phyloP scores from a whole-genome alignment of 2,797 vertebrate genomes.

The Ispidina picta region DNA sequence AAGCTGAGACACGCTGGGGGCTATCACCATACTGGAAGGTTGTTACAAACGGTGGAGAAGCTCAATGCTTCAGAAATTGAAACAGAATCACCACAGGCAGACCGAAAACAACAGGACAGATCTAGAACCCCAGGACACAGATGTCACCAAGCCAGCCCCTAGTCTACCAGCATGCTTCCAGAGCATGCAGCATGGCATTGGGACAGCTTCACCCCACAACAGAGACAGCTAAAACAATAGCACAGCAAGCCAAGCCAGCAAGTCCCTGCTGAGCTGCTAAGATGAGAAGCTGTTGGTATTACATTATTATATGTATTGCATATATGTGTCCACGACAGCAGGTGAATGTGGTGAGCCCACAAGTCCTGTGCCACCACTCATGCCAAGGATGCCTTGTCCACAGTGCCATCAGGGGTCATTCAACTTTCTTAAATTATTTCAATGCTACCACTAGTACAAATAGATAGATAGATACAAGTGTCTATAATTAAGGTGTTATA shows the following conservation, averaged over 20 bases:
- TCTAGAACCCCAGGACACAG: rapidly evolving
- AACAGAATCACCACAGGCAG: neutral
- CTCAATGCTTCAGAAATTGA: rapidly evolving
- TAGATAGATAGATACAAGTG: neutral
- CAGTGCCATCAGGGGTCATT: neutral
- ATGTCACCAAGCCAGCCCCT: neutral
- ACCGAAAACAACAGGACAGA: neutral
- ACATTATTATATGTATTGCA: rapidly evolving
- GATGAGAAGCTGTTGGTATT: neutral
- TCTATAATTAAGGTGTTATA: neutral
- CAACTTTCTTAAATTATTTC: neutral
- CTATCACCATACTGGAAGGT: neutral
- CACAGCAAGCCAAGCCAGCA: neutral
- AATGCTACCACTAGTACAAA: neutral
- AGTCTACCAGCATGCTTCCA: neutral
- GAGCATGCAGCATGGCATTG: rapidly evolving
- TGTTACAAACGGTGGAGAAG: rapidly evolving
- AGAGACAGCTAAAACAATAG: neutral
- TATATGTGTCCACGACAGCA: neutral
- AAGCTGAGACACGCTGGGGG: neutral
- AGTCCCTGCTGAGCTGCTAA: neutral
- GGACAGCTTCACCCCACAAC: neutral
- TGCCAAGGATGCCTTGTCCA: neutral
- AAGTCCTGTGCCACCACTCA: neutral
- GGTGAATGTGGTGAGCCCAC: neutral